A percentile compares a stretch with the other conserved stretches of the same genome.
These are phyloP conservation scores for Galbula dea DNA, from an alignment of 2,113 vertebrate genomes.

Conservation along the genomic window DNA sequence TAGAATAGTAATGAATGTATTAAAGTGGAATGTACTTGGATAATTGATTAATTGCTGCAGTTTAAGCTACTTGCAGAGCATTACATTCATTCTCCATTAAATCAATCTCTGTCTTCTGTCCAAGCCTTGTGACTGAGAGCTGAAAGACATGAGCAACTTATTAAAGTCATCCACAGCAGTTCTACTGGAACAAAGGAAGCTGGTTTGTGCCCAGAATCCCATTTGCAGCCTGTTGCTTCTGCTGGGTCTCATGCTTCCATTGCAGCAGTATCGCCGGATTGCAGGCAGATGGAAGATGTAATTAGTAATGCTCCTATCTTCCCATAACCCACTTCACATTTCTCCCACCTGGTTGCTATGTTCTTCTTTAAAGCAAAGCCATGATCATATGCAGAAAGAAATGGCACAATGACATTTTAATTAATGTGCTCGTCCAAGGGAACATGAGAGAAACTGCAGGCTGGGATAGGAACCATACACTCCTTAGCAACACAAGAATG, in stretches of 20 bases:
- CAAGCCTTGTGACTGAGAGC: neutral
- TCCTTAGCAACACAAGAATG: neutral
- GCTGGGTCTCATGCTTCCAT: neutral
- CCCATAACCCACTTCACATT: neutral
- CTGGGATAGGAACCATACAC: neutral
- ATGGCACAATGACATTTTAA: conserved; percentile 56
- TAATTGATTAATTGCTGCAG: conserved; percentile 64
- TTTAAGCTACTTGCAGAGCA: conserved; percentile 31
- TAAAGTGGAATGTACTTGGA: conserved; percentile 37
- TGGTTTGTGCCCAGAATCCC: neutral
- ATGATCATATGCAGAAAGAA: conserved; percentile 16
- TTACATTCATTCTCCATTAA: conserved; percentile 31
- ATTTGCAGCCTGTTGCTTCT: neutral
- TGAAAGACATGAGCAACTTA: neutral
- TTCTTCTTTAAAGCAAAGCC: conserved; percentile 23
- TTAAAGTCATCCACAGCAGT: neutral
- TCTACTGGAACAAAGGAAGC: neutral
- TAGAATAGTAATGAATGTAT: conserved; percentile 45
- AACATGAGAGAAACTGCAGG: neutral
- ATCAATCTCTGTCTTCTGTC: conserved; percentile 40
- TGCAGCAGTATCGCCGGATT: neutral
- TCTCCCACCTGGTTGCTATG: neutral
- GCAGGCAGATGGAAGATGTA: neutral
- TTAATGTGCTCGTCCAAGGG: conserved; percentile 22
- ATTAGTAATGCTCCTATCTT: neutral